Evolutionary conservation across 1,140 invertebrate species (phyloP).

Genomic region (Heterodera schachtii): DNA sequence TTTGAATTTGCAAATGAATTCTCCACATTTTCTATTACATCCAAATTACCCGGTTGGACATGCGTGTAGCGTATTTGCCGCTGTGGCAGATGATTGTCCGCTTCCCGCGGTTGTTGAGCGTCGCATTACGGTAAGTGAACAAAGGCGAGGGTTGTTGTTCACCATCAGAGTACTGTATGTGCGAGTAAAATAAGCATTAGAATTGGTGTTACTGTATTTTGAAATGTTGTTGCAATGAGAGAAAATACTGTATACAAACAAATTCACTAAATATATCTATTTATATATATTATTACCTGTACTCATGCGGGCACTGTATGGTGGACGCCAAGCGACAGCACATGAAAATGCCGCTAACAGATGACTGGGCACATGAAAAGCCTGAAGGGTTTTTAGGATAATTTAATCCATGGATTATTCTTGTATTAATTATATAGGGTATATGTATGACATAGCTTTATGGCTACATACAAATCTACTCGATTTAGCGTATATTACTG

Average conservation of each 20-base stretch:
- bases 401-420: no score
- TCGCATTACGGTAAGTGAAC: slow-evolving; percentile 20
- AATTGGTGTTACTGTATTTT: background rate
- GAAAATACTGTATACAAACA: no score
- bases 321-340: slow-evolving; percentile 50
- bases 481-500: no score
- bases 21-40: no score
- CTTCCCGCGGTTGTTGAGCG: background rate
- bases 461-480: no score
- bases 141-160: slow-evolving; percentile 50
- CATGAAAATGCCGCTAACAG: slow-evolving; percentile 50
- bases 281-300: background rate
- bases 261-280: no score
- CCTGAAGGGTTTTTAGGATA: background rate
- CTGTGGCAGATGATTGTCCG: background rate
- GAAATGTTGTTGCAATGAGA: background rate
- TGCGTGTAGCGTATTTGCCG: slow-evolving; percentile 7
- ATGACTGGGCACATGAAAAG: slow-evolving; percentile 50
- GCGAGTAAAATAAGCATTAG: background rate
- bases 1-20: no score
- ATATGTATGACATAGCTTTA: no score
- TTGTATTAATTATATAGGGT: no score
- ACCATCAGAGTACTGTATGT: slow-evolving; percentile 41
- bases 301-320: slow-evolving; percentile 41
- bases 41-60: slow-evolving; percentile 48